phyloP scores from a whole-genome alignment of 2,888 invertebrate genomes.

The Drosophila lutescens region DNA sequence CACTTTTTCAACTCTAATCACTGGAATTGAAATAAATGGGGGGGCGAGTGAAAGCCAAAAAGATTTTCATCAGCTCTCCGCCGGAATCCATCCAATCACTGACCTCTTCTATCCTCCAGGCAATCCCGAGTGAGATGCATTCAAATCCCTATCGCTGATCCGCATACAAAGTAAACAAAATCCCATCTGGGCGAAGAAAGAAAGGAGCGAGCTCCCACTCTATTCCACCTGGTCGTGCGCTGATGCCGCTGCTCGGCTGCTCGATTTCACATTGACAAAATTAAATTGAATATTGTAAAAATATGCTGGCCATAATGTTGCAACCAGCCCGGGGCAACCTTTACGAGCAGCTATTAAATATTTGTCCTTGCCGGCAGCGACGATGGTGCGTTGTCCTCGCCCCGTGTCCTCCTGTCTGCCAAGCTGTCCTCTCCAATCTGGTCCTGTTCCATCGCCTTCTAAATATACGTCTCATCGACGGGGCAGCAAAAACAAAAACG shows the following conservation, averaged over 20 bases:
- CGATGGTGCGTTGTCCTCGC: constrained; percentile 44
- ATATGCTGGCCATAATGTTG: constrained; percentile 73
- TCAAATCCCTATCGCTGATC: constrained; percentile 51
- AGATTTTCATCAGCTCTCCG: constrained; percentile 13
- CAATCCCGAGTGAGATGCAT: constrained; percentile 48
- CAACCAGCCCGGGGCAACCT: constrained; percentile 47
- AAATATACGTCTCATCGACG: constrained; percentile 73
- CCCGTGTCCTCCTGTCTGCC: constrained; percentile 8
- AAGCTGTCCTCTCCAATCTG: constrained; percentile 38
- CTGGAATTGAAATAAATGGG: constrained; percentile 17
- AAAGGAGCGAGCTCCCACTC: constrained; percentile 1
- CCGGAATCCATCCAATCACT: constrained; percentile 37
- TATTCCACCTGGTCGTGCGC: constrained; percentile 46
- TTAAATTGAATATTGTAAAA: constrained; percentile 76
- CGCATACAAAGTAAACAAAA: constrained; percentile 45
- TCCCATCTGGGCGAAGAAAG: constrained; percentile 19
- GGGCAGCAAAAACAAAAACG: constrained; percentile 43
- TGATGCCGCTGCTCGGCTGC: constrained; percentile 2
- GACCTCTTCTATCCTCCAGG: constrained; percentile 6
- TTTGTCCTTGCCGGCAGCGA: constrained; percentile 53
- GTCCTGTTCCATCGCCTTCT: constrained; percentile 49
- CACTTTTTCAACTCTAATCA: not conserved
- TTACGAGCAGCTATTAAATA: constrained; percentile 70
- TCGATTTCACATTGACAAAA: constrained; percentile 63
- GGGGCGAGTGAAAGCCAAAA: constrained; percentile 9